Evolutionary conservation across 1,140 invertebrate species (phyloP), one percentile per base, ranked within the genome.

Genomic region (Stenopsyche tienmushanensis): DNA sequence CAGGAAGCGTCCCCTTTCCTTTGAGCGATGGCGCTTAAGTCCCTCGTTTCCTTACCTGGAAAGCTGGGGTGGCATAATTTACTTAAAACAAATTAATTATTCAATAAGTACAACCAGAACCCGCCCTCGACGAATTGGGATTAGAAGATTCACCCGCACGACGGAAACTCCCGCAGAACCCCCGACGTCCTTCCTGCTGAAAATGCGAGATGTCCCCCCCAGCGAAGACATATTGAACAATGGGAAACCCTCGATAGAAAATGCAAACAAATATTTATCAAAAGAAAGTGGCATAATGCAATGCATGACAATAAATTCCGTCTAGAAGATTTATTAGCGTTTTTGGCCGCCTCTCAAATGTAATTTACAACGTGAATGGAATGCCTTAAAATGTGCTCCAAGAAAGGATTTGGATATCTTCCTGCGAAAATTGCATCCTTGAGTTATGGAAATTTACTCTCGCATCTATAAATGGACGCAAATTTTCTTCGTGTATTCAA

Each of bases 41-140:
- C 45, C 47, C 52, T 23, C 20, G 42, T 17, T 65, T 69, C 57
- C 58, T 65, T 57, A 62, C 67, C 67, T 65, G 63, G 18, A 53
- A n/a, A 47, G 7, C n/a, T 26, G 42, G 55, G 53, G 57, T 29
- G 59, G 60, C 53, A 54, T 69, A 69, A 69, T 64, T 69, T 65
- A 69, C 67, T 69, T 69, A 69, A 69, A 69, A 69, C 64, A 69
- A 69, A 69, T 69, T 69, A 69, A 69, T 69, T 69, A 69, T 69
- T 69, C 67, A 69, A 69, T 69, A 66, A 69, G 60, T 21, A 41
- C 15, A 44, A 44, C 60, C 49, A 44, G 45, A 50, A 17, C 23
- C 44, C 23, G 17, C 18, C 57, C 45, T 23, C 50, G 24, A 60
- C 20, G 57, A 66, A 53, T 66, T 47, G 49, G 64, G 53, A 58